A percentile compares a stretch with the other conserved stretches of the same genome.
These are phyloP conservation scores for Rhopalosiphum nymphaeae DNA, from an alignment of 2,888 invertebrate species.

Conservation along the genomic window DNA sequence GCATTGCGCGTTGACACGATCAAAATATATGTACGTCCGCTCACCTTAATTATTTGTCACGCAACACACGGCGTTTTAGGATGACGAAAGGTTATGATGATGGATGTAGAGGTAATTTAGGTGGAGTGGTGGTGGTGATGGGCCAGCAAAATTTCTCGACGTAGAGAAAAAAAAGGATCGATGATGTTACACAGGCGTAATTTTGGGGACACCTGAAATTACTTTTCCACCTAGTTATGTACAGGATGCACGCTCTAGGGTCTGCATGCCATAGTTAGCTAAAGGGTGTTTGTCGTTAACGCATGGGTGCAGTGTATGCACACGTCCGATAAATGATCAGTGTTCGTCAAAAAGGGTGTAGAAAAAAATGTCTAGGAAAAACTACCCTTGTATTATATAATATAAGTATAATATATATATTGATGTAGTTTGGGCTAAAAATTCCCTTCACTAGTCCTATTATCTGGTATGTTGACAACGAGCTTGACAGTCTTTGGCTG, in stretches of 20 bases:
- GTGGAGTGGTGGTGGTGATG: no score
- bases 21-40: neutral
- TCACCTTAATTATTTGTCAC: neutral
- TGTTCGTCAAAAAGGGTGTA: neutral
- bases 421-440: neutral
- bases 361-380: neutral
- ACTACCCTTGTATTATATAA: neutral
- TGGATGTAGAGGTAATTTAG: neutral
- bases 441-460: neutral
- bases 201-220: neutral
- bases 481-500: neutral
- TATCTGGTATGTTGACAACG: neutral
- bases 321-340: constrained; percentile 11
- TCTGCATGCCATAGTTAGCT: no score
- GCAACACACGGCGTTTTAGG: neutral
- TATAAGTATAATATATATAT: neutral
- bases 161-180: neutral
- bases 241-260: neutral
- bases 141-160: neutral
- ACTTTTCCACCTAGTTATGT: constrained; percentile 30
- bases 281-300: neutral
- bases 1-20: neutral
- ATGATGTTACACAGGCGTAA: neutral
- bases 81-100: neutral
- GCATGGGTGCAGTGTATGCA: neutral